Evolutionary conservation across 2,888 invertebrate species (phyloP).

Genomic region (Mythimna ferrago): DNA sequence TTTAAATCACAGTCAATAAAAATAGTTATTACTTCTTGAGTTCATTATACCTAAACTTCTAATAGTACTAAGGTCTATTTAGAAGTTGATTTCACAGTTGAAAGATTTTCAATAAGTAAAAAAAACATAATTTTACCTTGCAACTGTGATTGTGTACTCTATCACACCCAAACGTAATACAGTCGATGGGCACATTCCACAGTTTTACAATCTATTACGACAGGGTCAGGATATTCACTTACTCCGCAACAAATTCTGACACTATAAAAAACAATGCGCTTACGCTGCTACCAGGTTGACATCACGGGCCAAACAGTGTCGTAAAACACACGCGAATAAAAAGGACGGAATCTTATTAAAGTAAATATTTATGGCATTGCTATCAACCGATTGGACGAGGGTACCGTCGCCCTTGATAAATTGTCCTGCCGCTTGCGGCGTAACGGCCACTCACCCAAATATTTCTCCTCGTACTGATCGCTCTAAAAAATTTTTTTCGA

Average conservation of each 20-base stretch:
- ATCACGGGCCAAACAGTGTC: slow-evolving; percentile 85
- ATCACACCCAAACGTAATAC: slow-evolving; percentile 24
- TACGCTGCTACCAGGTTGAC: slow-evolving; percentile 80
- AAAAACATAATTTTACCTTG: slow-evolving; percentile 2
- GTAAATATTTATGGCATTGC: slow-evolving; percentile 90
- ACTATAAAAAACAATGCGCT: slow-evolving; percentile 83
- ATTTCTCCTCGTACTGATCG: slow-evolving; percentile 84
- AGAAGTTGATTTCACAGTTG: background rate
- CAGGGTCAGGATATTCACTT: slow-evolving; percentile 72
- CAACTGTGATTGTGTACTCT: slow-evolving; percentile 19
- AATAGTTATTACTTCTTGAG: background rate
- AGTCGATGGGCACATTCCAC: slow-evolving; percentile 56
- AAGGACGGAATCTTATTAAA: slow-evolving; percentile 90
- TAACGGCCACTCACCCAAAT: slow-evolving; percentile 83
- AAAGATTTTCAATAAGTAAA: background rate
- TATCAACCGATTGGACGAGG: slow-evolving; percentile 90
- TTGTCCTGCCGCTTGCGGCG: slow-evolving; percentile 85
- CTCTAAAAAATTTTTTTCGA: slow-evolving; percentile 76
- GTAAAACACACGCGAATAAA: slow-evolving; percentile 88
- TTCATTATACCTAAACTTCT: background rate
- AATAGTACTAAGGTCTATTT: background rate
- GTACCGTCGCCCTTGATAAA: slow-evolving; percentile 88
- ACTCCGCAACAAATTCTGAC: slow-evolving; percentile 75
- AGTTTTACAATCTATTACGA: slow-evolving; percentile 68
- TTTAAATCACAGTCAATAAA: too few species aligned